Evolutionary conservation across 2,113 vertebrate species (phyloP).

Genomic region (Megatriorchis doriae): DNA sequence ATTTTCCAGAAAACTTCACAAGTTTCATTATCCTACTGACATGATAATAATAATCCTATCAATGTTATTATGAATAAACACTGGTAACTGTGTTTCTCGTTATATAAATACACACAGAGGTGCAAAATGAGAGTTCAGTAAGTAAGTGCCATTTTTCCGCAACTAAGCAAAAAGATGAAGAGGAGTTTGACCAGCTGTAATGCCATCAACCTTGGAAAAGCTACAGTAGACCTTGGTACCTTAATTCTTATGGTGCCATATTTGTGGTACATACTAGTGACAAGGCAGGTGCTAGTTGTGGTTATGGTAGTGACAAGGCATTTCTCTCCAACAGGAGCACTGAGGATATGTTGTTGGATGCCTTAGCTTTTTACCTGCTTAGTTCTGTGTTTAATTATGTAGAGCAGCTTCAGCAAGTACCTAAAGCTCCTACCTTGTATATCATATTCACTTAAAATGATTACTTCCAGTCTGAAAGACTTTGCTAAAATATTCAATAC

Average conservation of each 20-base stretch:
- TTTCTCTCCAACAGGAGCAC: not conserved
- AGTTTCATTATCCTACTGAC: not conserved
- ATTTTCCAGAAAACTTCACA: not conserved
- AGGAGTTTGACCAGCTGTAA: not conserved
- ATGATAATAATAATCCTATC: not conserved
- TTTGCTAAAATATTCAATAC: conserved; percentile 7
- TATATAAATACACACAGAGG: not conserved
- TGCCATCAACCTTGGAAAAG: not conserved
- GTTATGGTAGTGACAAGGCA: not conserved
- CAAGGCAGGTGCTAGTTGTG: not conserved
- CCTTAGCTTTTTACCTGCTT: not conserved
- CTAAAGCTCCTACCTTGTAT: not conserved
- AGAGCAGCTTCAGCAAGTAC: not conserved
- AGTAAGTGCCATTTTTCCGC: not conserved
- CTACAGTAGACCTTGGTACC: not conserved
- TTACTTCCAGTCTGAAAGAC: not conserved
- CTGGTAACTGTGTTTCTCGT: not conserved
- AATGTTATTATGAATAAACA: not conserved
- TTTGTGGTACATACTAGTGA: not conserved
- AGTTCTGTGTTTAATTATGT: conserved; percentile 1
- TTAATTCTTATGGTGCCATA: not conserved
- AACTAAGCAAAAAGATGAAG: not conserved
- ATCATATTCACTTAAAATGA: not conserved
- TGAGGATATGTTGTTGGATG: not conserved
- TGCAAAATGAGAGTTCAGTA: not conserved